These are phyloP conservation scores for Aramus guarauna DNA, from an alignment of 2,113 vertebrate species.

Conservation along the genomic window DNA sequence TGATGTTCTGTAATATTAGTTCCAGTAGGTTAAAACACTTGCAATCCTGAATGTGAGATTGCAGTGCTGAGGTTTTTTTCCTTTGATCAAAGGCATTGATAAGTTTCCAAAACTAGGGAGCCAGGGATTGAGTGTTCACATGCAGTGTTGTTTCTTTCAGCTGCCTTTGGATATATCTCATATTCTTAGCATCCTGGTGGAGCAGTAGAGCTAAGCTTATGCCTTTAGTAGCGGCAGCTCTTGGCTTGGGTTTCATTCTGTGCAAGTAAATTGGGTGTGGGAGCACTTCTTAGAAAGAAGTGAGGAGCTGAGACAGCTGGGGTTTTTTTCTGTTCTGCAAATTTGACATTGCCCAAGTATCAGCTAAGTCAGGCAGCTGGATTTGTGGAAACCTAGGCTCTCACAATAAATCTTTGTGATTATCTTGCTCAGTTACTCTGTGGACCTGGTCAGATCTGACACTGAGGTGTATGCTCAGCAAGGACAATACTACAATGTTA, in stretches of 20 bases:
- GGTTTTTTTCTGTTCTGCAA: neutral
- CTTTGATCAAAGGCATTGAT: neutral
- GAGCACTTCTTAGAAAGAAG: neutral
- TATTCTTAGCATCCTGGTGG: neutral
- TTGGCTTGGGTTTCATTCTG: neutral
- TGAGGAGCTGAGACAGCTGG: neutral
- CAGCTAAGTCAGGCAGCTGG: neutral
- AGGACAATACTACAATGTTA: neutral
- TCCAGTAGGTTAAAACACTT: neutral
- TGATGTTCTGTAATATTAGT: neutral
- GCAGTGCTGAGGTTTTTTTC: neutral
- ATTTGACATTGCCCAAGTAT: neutral
- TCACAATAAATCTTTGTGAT: neutral
- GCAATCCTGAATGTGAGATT: neutral
- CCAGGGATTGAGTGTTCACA: rapidly evolving
- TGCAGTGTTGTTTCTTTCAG: neutral
- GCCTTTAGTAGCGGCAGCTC: neutral
- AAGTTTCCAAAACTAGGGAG: neutral
- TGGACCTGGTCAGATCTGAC: neutral
- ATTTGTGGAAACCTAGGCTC: neutral
- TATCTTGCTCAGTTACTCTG: neutral
- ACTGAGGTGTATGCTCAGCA: neutral
- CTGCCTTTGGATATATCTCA: neutral
- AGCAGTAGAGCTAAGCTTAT: neutral
- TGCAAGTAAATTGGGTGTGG: neutral